Evolutionary conservation across 2,113 vertebrate species (phyloP).

Genomic region (Crotalus tigris): DNA sequence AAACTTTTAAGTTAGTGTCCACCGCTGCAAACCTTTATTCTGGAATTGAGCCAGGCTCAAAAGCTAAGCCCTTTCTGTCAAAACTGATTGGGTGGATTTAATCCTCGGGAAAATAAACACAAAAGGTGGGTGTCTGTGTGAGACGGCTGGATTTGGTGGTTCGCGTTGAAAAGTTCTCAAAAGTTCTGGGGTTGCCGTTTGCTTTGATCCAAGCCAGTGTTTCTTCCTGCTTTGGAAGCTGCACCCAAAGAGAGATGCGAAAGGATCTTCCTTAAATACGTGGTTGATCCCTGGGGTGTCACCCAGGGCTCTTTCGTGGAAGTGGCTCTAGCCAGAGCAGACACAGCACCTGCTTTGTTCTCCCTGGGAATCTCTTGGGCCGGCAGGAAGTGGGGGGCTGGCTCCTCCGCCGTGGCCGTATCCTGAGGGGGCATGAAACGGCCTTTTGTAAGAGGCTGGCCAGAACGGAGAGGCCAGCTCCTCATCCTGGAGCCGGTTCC

Average conservation of each 20-base stretch:
- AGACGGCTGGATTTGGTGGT: background rate
- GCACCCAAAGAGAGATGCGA: background rate
- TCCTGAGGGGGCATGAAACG: background rate
- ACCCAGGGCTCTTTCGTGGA: background rate
- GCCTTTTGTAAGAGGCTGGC: background rate
- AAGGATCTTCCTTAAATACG: background rate
- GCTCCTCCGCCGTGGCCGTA: background rate
- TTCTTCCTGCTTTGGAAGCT: background rate
- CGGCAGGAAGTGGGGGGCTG: background rate
- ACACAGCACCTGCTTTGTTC: background rate
- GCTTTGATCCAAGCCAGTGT: background rate
- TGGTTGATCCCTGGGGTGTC: background rate
- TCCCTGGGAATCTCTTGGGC: background rate
- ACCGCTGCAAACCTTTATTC: background rate
- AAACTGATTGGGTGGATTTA: background rate
- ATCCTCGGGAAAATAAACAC: background rate
- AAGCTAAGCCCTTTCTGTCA: background rate
- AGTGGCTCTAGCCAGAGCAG: background rate
- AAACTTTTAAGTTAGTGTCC: background rate
- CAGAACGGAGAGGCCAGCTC: background rate
- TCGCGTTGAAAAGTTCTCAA: background rate
- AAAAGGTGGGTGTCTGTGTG: fast-evolving
- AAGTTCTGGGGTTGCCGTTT: background rate
- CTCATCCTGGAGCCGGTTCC: background rate
- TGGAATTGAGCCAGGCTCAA: background rate